Conservation (phyloP, 2,888 invertebrate genomes). For the Acronicta aceris region DNA sequence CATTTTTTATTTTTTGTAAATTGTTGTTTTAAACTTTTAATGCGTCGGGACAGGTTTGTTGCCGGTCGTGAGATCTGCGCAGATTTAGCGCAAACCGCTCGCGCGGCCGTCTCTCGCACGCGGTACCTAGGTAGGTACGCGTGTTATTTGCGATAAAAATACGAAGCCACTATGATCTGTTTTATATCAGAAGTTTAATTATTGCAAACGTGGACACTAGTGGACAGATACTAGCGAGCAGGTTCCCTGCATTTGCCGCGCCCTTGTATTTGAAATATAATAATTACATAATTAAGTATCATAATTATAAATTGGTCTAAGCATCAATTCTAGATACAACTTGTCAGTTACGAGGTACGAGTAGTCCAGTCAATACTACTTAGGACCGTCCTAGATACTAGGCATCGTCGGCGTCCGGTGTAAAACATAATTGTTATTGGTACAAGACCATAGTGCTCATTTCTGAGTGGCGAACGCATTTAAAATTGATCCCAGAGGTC, state of each 20-base stretch:
- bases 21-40: constrained; percentile 16
- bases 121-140: not conserved
- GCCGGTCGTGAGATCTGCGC: constrained; percentile 25
- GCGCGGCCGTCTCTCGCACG: no score
- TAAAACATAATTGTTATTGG: constrained; percentile 8
- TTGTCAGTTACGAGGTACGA: not conserved
- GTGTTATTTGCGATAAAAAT: constrained; percentile 37
- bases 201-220: constrained; percentile 3
- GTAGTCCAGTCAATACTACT: no score
- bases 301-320: no score
- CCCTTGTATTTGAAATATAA: not conserved
- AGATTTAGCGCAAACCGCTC: constrained; percentile 14
- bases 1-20: constrained; percentile 30
- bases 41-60: constrained; percentile 25
- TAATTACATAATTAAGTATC: not conserved
- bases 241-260: constrained; percentile 27
- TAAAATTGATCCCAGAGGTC: constrained; percentile 23
- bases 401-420: not conserved
- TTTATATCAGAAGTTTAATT: constrained; percentile 30
- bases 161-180: constrained; percentile 16
- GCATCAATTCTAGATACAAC: not conserved
- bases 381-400: not conserved
- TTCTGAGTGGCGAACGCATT: not conserved
- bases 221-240: constrained; percentile 21
- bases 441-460: not conserved